Base-by-base conservation (phyloP, 2,797 vertebrate species). In the Ficedula albicollis region DNA sequence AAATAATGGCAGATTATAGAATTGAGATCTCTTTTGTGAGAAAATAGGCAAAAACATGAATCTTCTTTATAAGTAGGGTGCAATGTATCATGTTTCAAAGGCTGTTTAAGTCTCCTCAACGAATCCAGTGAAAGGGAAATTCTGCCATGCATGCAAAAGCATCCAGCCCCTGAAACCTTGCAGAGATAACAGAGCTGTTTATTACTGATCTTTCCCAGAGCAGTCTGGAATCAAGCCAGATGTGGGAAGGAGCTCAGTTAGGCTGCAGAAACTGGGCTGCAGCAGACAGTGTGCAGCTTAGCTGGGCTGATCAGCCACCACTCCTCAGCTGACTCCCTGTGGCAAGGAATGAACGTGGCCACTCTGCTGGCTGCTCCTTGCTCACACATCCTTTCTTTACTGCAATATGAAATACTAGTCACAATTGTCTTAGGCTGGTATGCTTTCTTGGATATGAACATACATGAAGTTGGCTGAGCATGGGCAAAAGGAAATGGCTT, bases 171-270 rank as follows among this genome's bases (percentile, higher is more conserved):
- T 64, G 76, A 83, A 84, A 79, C 38, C 54, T 73, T 48, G 44
- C 58, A n/a, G 66, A 90, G 95, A 87, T 92, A 94, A 94, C 54
- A 15, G 67, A 90, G 60, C 75, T 80, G 78, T 80, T 90, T 84
- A 83, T 85, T 77, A 30, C 64, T 87, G 72, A 79, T 79, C n/a
- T 67, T 89, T 72, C 74, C 81, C 89, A 93, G 84, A 41, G 69
- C 58, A 51, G 51, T 12, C 39, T 68, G 51, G 66, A 91, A 64
- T 39, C 11, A 67, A 29, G 32, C 23, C 15, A n/a, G 48, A 49
- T 41, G 36, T 15, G 64, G 48, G 29, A 59, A 93, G 21, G 60
- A 91, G 13, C 49, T 63, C 25, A 43, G 27, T 44, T 20, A 36
- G 1, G 3, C 41, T 30, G 56, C 55, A 77, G 73, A 48, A 87